phyloP scores from a whole-genome alignment of 1,140 invertebrate species.

The Gerris buenoi region DNA sequence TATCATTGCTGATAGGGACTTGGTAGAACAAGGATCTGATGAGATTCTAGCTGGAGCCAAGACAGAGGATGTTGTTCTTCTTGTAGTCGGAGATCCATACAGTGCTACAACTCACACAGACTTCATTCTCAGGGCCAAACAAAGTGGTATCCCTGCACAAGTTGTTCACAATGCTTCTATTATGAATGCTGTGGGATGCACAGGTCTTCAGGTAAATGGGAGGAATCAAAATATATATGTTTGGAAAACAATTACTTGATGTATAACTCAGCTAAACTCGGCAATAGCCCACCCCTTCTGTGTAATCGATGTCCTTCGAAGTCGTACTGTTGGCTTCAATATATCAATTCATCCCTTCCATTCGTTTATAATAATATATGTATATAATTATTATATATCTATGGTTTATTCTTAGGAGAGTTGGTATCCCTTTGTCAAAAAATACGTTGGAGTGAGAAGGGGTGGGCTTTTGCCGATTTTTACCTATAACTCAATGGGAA shows the following conservation, averaged over 20 bases:
- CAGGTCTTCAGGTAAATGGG: slow-evolving; percentile 61
- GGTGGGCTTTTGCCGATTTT: no score
- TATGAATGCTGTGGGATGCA: slow-evolving; percentile 91
- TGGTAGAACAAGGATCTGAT: slow-evolving; percentile 80
- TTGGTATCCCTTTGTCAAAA: no score
- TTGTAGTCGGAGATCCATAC: slow-evolving; percentile 87
- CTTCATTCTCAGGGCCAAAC: slow-evolving; percentile 61
- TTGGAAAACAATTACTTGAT: neutral
- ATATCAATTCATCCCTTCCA: no score
- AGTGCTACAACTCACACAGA: slow-evolving; percentile 96
- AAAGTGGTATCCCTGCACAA: slow-evolving; percentile 50
- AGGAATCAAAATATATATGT: neutral
- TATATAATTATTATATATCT: no score
- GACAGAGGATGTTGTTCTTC: slow-evolving; percentile 64
- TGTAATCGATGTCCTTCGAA: neutral
- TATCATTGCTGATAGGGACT: slow-evolving; percentile 79
- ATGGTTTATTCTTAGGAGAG: no score
- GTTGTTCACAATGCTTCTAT: slow-evolving; percentile 98
- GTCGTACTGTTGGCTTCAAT: neutral
- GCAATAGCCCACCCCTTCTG: neutral
- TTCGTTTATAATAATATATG: no score
- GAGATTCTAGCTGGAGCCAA: slow-evolving; percentile 62
- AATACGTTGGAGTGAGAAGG: no score
- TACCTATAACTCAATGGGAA: no score
- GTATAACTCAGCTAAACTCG: neutral